Conservation (phyloP, 2,113 vertebrate species). For the Chunga burmeisteri region DNA sequence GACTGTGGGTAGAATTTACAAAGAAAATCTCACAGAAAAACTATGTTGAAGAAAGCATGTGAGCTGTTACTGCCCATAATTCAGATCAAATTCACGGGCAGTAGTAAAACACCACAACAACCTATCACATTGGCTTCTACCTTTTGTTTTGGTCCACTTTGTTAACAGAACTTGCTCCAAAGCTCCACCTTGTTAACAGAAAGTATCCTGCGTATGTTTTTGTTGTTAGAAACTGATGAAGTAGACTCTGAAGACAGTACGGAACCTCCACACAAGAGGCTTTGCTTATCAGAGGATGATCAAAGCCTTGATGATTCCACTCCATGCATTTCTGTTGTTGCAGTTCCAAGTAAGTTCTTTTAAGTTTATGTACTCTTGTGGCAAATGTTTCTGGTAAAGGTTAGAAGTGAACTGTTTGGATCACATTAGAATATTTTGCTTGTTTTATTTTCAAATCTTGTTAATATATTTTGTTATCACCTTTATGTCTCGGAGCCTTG, state of each 20-base stretch:
- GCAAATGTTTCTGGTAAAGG: background rate
- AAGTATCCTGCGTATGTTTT: background rate
- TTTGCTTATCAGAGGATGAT: conserved; percentile 87
- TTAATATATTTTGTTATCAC: background rate
- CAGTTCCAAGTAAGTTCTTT: conserved; percentile 86
- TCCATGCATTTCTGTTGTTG: conserved; percentile 89
- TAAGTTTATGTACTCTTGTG: background rate
- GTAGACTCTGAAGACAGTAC: conserved; percentile 84
- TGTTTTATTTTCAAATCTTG: background rate
- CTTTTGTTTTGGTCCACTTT: background rate
- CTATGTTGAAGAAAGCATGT: background rate
- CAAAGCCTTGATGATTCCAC: conserved; percentile 79
- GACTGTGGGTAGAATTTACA: background rate
- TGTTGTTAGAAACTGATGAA: conserved; percentile 77
- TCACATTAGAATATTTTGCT: background rate
- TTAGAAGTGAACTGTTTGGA: background rate
- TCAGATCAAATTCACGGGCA: background rate
- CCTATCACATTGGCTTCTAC: background rate
- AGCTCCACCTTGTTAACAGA: background rate
- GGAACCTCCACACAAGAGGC: conserved; percentile 88
- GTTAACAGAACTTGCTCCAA: background rate
- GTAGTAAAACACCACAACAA: background rate
- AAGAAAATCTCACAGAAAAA: background rate
- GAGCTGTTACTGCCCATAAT: background rate
- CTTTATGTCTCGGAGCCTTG: background rate